Percentiles rank a stretch among this genome's conserved stretches.
Conservation (phyloP, 2,113 vertebrate species). For the Pyrgilauda ruficollis region DNA sequence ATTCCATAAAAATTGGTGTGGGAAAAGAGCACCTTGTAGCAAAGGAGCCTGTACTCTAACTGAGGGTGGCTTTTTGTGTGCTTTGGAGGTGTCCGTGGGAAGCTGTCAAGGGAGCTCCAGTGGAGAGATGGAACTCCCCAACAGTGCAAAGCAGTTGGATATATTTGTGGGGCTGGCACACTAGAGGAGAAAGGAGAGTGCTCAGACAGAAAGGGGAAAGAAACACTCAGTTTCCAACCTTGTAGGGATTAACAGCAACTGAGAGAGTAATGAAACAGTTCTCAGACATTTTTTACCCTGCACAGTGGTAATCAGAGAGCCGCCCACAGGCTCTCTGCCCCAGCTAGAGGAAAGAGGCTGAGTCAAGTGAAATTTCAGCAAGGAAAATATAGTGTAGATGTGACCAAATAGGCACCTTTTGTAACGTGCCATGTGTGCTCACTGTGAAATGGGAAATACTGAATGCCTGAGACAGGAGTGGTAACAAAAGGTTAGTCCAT, state of each 20-base stretch:
- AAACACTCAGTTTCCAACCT: neutral
- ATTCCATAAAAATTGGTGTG: fast-evolving
- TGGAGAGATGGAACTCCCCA: neutral
- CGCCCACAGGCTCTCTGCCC: fast-evolving
- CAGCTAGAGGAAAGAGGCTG: neutral
- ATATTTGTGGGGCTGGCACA: too few species aligned
- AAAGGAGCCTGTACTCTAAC: neutral
- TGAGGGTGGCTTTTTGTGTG: neutral
- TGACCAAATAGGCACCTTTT: neutral
- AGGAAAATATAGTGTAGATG: neutral
- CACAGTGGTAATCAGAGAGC: neutral
- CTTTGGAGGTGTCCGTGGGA: neutral
- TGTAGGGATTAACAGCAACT: neutral
- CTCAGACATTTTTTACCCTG: neutral
- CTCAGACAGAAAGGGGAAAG: neutral
- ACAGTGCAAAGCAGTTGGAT: neutral
- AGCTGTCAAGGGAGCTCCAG: neutral
- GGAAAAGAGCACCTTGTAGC: neutral
- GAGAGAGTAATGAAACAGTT: neutral
- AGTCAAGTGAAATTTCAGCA: neutral
- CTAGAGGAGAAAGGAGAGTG: neutral
- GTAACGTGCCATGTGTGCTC: fast-evolving
- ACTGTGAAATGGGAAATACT: neutral
- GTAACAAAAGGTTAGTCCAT: neutral
- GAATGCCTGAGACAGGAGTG: neutral